A percentile compares a stretch with the other conserved stretches of the same genome.
Evolutionary conservation across 1,140 invertebrate species (phyloP).

Genomic region (Pygmarrhopalites habei): DNA sequence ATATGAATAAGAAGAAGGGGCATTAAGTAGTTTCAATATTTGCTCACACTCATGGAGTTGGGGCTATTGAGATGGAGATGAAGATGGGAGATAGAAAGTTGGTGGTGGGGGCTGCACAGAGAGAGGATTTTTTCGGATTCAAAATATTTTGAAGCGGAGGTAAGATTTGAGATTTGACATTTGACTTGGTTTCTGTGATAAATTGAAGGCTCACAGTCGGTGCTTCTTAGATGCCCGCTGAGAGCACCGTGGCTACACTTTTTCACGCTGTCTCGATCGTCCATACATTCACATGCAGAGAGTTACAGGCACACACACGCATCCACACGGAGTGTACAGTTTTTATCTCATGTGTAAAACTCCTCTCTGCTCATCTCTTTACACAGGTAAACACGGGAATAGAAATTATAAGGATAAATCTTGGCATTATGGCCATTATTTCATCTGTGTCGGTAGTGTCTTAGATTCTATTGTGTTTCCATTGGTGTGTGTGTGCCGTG

Average conservation of each 20-base stretch:
- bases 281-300: background rate
- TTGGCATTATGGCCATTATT: too few species aligned
- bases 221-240: conserved; percentile 14
- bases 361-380: too few species aligned
- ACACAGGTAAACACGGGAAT: too few species aligned
- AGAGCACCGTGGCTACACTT: background rate
- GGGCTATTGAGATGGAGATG: background rate
- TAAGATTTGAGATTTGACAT: conserved; percentile 24
- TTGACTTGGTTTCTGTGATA: conserved; percentile 27
- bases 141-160: conserved; percentile 27
- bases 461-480: too few species aligned
- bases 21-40: conserved; percentile 10
- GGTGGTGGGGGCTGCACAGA: background rate
- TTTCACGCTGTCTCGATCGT: background rate
- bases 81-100: background rate
- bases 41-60: conserved; percentile 11
- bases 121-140: conserved; percentile 17
- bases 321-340: too few species aligned
- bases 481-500: too few species aligned
- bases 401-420: too few species aligned
- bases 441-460: too few species aligned
- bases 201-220: conserved; percentile 27
- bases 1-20: background rate
- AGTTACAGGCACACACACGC: too few species aligned
- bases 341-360: too few species aligned